Conservation (phyloP, 2,797 vertebrate species). For the Sebastes iracundus region DNA sequence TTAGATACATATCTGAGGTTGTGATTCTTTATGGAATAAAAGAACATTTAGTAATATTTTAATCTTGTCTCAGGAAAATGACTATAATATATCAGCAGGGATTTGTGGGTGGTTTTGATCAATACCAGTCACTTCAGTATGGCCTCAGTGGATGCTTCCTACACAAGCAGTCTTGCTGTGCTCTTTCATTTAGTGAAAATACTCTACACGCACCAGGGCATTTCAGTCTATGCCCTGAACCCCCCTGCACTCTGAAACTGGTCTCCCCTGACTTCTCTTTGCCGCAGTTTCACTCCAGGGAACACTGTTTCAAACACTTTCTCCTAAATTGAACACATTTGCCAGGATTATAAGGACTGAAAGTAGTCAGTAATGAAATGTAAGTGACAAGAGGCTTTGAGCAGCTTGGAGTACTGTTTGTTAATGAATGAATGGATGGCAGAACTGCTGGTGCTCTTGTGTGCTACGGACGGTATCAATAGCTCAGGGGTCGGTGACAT, state of each 20-base stretch:
- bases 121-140: constrained; percentile 11
- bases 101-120: constrained; percentile 24
- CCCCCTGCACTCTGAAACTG: not conserved
- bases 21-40: constrained; percentile 10
- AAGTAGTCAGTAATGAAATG: constrained; percentile 30
- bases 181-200: constrained; percentile 10
- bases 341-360: constrained; percentile 22
- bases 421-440: constrained; percentile 21
- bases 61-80: not conserved
- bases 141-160: constrained; percentile 10
- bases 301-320: constrained; percentile 3
- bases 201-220: not conserved
- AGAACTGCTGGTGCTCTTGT: not conserved
- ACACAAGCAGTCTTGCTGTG: constrained; percentile 9
- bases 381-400: constrained; percentile 26
- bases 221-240: constrained; percentile 6
- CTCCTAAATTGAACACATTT: constrained; percentile 29
- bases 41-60: not conserved
- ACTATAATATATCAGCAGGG: not conserved
- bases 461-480: not conserved
- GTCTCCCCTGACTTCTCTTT: not conserved
- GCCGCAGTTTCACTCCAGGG: constrained; percentile 7
- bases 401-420: not conserved
- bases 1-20: not conserved
- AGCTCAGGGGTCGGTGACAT: not conserved